Evolutionary conservation across 2,797 vertebrate genomes (phyloP), one percentile per base, ranked within the genome.

Genomic region (Diceros bicornis): DNA sequence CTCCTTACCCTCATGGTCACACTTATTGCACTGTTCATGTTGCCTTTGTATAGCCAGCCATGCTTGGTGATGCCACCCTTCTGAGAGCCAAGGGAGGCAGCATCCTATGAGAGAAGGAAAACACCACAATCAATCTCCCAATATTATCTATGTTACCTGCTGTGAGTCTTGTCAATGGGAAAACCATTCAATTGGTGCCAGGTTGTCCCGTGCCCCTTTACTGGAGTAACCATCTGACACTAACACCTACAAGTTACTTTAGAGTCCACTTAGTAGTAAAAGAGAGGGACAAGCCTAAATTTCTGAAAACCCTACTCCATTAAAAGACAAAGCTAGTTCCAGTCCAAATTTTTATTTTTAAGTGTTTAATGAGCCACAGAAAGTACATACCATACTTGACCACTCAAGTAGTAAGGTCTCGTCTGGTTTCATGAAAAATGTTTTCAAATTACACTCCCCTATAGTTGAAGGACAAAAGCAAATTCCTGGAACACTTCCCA

Each of bases 11-110:
- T 99, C 99, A 99, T 99, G 17, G 99, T 99, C 77, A 99, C 99
- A 75, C 99, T 99, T 98, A 99, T 99, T 6, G 99, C 99, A 86
- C 99, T 99, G 98, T 99, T 99, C 99, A 99, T 99, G 98, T 99
- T 99, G 98, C 99, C 99, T 99, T 99, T 99, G 98, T 99, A 99
- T 47, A 99, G 98, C 99, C 99, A 99, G 97, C 99, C 99, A 10
- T 99, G 99, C 98, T 99, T 99, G 52, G 99, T 99, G 97, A 99
- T 99, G 29, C 99, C 99, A 57, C 99, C 99, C 98, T 99, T 99
- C 98, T 99, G 99, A 95, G 99, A 99, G 7, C 99, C 99, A 1
- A 99, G 99, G 71, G 99, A 99, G 47, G 99, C 99, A 6, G 99
- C 99, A 97, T 99, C 99, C 99, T 99, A 97, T 61, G 34, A 95